Base-by-base conservation (phyloP, 2,113 vertebrate genomes). In the Perognathus longimembris region DNA sequence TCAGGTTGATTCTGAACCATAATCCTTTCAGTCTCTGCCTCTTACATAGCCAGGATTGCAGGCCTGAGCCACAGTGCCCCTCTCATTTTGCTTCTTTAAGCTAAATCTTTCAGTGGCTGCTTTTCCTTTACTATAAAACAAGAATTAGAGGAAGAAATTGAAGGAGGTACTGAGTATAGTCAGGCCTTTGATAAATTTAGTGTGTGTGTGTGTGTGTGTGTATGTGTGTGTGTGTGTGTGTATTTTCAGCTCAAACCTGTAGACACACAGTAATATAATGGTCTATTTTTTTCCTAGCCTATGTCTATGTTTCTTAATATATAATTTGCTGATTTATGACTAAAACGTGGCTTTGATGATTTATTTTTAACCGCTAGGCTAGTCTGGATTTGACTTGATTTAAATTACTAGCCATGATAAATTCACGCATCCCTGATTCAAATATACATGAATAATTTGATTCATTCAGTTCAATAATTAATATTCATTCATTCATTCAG, bases 401-500 rank as follows among this genome's bases (percentile, higher is more conserved):
- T 59, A 59, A 59, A 59, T 22, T 42, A 9, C 66, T 36, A 73
- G 64, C 28, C 75, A 54, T 2, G 64, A 77, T 67, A 78, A 66
- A 85, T 42, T 66, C 79, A 85, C 11, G 24, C 1, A 57, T 21
- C 38, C 17, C 3, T 73, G 38, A 67, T 77, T 86, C 67, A 75
- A 30, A 81, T 85, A 81, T 80, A 78, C 61, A 74, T 50, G 66
- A 82, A 82, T 78, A 75, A 89, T 75, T 84, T 93, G 83, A 86
- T 71, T 82, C 24, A 11, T 90, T 84, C 6, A 71, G 14, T 50
- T 54, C 71, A 50, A 75, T 54, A 45, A 45, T 45, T 54, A 54
- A 54, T 18, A 83, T n/a, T 86, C 18, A 79, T n/a, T 64, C 40
- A 82, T 54, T 90, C 14, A 36, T 73, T 90, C 63, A 67, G 66